Percentiles rank a stretch among this genome's conserved stretches.
Evolutionary conservation across 2,797 vertebrate genomes (phyloP).

Genomic region (Australoheros facetus): DNA sequence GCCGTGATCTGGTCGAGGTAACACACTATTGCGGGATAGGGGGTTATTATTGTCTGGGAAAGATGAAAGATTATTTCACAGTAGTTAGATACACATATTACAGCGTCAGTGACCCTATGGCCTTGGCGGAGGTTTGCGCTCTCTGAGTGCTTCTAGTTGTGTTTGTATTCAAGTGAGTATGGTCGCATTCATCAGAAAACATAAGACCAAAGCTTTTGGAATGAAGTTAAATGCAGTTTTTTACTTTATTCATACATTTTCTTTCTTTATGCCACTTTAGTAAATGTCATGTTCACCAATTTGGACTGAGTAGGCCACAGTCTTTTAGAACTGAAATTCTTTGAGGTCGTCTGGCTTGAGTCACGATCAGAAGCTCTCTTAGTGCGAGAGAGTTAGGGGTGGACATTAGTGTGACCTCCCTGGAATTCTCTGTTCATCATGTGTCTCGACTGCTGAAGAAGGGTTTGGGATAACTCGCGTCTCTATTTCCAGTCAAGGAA

Average conservation of each 20-base stretch:
- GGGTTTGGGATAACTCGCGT: conserved; percentile 53
- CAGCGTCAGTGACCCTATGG: too few species aligned
- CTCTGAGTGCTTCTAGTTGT: neutral
- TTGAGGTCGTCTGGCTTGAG: neutral
- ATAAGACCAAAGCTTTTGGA: neutral
- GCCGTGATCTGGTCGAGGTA: too few species aligned
- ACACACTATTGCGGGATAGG: too few species aligned
- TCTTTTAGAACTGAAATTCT: conserved; percentile 25
- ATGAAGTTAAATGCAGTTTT: neutral
- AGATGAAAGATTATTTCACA: too few species aligned
- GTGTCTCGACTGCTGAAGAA: conserved; percentile 38
- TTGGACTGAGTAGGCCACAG: neutral
- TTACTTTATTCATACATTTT: neutral
- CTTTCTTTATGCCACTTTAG: neutral
- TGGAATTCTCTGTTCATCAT: conserved; percentile 70
- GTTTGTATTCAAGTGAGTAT: neutral
- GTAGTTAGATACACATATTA: too few species aligned
- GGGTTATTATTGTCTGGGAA: too few species aligned
- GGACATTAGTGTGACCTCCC: conserved; percentile 45
- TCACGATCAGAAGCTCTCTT: conserved; percentile 35
- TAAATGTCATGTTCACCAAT: neutral
- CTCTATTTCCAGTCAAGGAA: conserved; percentile 68
- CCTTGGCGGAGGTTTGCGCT: too few species aligned
- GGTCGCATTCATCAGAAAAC: neutral
- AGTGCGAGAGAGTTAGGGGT: conserved; percentile 23